Evolutionary conservation across 2,113 vertebrate species (phyloP), one percentile per base, ranked within the genome.

Genomic region (Equus przewalskii): DNA sequence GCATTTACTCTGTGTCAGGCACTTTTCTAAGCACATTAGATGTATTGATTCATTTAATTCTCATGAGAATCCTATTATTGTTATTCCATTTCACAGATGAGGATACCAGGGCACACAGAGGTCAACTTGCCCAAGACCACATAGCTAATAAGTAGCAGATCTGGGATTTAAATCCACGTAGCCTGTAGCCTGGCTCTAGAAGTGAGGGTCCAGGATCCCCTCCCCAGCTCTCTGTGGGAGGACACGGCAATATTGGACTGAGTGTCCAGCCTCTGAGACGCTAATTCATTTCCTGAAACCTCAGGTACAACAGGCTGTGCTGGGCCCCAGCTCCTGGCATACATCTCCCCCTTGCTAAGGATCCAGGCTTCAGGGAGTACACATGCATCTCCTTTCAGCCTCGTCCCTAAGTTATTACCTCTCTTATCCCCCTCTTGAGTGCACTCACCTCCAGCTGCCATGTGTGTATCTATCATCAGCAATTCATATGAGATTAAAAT

Each of bases 401-500:
- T 81, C 8, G n/a, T 58, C 83, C 94, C 83, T 97, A 97, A 98
- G 81, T 98, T 98, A 97, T 97, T 97, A 69, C 94, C 94, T 90
- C 80, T 70, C 36, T 19, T 6, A 14, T 33, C 51, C 36, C n/a
- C 83, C 85, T n/a, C 69, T 95, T 67, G 41, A 76, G 84, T n/a
- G 44, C 64, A 49, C 65, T 94, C 81, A 11, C 96, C 84, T 60
- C 12, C 94, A 64, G 19, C 18, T 33, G 0, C 94, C 91, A 1
- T 94, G 96, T 6, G 95, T 97, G 94, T 97, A 97, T 97, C 78
- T 98, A 81, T 76, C 89, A 95, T 98, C 97, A 96, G 96, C 99
- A 99, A 98, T 98, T 98, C 99, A 99, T 98, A 98, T 0, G 97
- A 97, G 94, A 87, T 97, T 84, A 67, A 98, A 98, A 98, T 98